Evolutionary conservation across 2,113 vertebrate genomes (phyloP).

Genomic region (Forbesichthys agassizii): DNA sequence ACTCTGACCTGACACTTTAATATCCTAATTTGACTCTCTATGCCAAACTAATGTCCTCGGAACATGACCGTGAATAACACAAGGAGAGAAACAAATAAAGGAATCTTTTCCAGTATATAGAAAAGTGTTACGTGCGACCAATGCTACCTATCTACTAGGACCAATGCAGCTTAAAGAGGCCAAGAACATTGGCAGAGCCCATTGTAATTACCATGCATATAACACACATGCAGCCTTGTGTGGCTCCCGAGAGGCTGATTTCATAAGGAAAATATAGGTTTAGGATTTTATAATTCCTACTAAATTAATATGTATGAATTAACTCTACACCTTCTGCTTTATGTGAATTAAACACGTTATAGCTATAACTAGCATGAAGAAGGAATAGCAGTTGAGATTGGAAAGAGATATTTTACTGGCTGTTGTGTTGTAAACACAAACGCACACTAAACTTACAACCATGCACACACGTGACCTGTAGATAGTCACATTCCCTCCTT

Average conservation of each 20-base stretch:
- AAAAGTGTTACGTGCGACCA: constrained; percentile 16
- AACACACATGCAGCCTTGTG: constrained; percentile 44
- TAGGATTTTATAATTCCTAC: neutral
- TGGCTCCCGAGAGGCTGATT: constrained; percentile 38
- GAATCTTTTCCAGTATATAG: neutral
- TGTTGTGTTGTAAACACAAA: constrained; percentile 47
- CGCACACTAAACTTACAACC: neutral
- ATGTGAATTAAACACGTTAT: constrained; percentile 33
- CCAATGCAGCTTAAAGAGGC: constrained; percentile 61
- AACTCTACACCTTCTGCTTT: constrained; percentile 25
- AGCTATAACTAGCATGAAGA: constrained; percentile 41
- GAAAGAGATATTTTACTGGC: constrained; percentile 12
- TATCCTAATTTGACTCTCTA: constrained; percentile 39
- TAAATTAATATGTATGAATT: constrained; percentile 18
- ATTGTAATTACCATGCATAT: constrained; percentile 64
- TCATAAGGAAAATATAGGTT: constrained; percentile 29
- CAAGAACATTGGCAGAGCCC: constrained; percentile 9
- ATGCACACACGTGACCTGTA: constrained; percentile 38
- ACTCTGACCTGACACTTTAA: constrained; percentile 22
- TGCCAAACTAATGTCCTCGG: constrained; percentile 51
- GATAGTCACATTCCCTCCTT: constrained; percentile 36
- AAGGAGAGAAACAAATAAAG: constrained; percentile 1
- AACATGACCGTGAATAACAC: constrained; percentile 48
- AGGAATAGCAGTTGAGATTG: constrained; percentile 26
- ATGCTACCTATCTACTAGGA: constrained; percentile 44